Evolutionary conservation across 2,113 vertebrate genomes (phyloP).

Genomic region (Lathamus discolor): DNA sequence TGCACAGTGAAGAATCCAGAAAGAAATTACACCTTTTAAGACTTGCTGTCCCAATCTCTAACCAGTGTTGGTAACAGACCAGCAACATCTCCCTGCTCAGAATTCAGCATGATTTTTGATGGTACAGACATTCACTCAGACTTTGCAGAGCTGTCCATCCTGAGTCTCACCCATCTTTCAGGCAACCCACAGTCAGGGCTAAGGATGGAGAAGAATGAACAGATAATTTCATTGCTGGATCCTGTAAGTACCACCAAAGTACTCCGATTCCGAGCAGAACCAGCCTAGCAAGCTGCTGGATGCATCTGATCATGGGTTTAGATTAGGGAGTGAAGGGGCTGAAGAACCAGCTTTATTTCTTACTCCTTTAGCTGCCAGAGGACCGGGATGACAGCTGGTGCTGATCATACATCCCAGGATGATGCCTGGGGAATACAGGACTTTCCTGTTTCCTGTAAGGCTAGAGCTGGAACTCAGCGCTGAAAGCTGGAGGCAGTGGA

Average conservation of each 20-base stretch:
- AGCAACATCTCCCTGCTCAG: not conserved
- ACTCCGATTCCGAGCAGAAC: not conserved
- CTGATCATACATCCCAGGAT: not conserved
- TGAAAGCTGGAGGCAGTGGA: not conserved
- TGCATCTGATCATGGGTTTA: not conserved
- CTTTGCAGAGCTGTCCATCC: not conserved
- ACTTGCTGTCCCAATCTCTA: not conserved
- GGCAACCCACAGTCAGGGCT: not conserved
- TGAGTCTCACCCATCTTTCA: not conserved
- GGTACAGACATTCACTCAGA: not conserved
- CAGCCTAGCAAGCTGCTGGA: not conserved
- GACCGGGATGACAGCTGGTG: not conserved
- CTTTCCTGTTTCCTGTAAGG: constrained; percentile 7
- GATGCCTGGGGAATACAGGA: not conserved
- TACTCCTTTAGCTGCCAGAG: not conserved
- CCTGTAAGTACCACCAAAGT: not conserved
- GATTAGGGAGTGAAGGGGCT: not conserved
- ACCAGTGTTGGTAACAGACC: not conserved
- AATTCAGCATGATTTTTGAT: not conserved
- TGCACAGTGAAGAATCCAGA: not conserved
- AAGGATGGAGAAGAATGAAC: not conserved
- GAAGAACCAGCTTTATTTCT: constrained; percentile 18
- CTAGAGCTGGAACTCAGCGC: not conserved
- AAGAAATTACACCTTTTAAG: not conserved
- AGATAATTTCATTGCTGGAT: not conserved